phyloP scores from a whole-genome alignment of 2,888 invertebrate species.

The Melanostoma mellinum region DNA sequence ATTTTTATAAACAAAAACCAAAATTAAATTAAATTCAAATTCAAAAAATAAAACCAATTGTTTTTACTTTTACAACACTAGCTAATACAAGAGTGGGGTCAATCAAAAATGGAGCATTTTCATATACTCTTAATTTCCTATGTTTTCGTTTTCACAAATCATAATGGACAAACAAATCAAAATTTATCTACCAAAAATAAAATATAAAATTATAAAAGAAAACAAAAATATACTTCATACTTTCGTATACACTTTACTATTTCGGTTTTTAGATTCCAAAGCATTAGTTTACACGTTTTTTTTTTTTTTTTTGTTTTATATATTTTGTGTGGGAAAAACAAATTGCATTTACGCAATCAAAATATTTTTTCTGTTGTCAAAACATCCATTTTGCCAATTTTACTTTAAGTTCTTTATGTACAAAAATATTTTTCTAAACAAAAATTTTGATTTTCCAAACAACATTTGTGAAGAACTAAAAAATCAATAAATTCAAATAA shows the following conservation, averaged over 20 bases:
- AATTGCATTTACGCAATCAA: constrained; percentile 82
- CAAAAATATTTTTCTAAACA: constrained; percentile 54
- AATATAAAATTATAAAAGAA: constrained; percentile 27
- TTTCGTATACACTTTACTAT: constrained; percentile 52
- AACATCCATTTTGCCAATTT: constrained; percentile 70
- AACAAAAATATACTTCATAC: constrained; percentile 8
- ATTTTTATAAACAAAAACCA: constrained; percentile 35
- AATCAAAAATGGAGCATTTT: constrained; percentile 71
- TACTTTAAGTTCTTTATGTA: constrained; percentile 59
- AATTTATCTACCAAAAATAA: constrained; percentile 1
- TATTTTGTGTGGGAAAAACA: constrained; percentile 78
- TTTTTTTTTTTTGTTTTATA: constrained; percentile 2
- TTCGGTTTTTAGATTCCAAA: constrained; percentile 50
- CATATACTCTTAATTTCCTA: constrained; percentile 67
- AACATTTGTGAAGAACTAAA: constrained; percentile 54
- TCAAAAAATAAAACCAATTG: constrained; percentile 12
- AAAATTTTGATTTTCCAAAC: constrained; percentile 56
- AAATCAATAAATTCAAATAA: constrained; percentile 41
- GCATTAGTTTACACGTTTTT: constrained; percentile 55
- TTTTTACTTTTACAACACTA: constrained; percentile 52
- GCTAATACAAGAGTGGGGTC: constrained; percentile 61
- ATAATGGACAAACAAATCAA: constrained; percentile 35
- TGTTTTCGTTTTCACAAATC: constrained; percentile 39
- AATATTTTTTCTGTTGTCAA: constrained; percentile 62
- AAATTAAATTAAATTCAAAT: constrained; percentile 26